These are phyloP conservation scores for Acronicta aceris DNA, from an alignment of 2,888 invertebrate genomes.

Conservation along the genomic window DNA sequence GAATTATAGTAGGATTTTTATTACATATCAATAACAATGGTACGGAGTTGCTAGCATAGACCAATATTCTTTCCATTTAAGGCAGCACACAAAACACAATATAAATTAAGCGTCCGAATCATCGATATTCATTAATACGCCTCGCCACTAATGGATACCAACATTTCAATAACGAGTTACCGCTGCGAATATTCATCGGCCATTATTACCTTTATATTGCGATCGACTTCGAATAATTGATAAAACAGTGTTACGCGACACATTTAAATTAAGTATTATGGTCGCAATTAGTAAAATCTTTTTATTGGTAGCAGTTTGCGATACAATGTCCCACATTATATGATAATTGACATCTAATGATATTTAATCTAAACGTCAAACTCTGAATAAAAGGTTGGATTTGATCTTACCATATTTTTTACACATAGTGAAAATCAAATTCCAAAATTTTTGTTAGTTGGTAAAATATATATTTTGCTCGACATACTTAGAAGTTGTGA, in stretches of 20 bases:
- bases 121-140: slow-evolving; percentile 46
- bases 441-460: too few relatives aligned
- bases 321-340: too few relatives aligned
- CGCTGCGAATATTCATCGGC: slow-evolving; percentile 47
- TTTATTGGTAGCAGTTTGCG: not conserved
- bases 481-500: too few relatives aligned
- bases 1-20: not conserved
- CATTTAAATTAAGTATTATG: slow-evolving; percentile 19
- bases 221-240: slow-evolving; percentile 27
- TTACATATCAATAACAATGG: not conserved
- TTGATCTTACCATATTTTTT: too few relatives aligned
- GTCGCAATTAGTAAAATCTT: not conserved
- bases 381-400: too few relatives aligned
- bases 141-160: slow-evolving; percentile 50
- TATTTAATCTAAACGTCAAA: too few relatives aligned
- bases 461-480: too few relatives aligned
- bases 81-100: slow-evolving; percentile 6
- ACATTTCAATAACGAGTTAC: slow-evolving; percentile 51
- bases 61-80: not conserved
- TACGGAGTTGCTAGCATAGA: not conserved
- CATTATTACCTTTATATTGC: slow-evolving; percentile 38
- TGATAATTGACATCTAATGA: too few relatives aligned
- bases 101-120: slow-evolving; percentile 28
- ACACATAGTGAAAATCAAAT: too few relatives aligned
- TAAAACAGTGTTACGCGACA: slow-evolving; percentile 21